Percentiles rank a stretch among this genome's conserved stretches.
These are phyloP conservation scores for Macrosteles quadrilineatus DNA, from an alignment of 1,140 invertebrate genomes.

Conservation along the genomic window DNA sequence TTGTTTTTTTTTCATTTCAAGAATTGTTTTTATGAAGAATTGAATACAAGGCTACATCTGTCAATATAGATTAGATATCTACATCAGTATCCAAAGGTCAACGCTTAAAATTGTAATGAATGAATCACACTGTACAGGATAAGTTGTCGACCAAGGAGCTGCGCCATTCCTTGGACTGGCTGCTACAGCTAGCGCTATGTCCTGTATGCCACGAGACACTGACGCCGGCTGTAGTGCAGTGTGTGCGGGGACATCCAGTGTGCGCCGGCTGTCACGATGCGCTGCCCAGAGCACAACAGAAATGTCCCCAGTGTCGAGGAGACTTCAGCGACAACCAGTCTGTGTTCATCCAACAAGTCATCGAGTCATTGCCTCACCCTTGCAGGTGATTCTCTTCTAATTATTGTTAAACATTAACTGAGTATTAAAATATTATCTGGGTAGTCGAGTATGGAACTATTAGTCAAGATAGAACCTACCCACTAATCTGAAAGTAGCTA, in stretches of 20 bases:
- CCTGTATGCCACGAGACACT: neutral
- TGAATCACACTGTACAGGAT: constrained; percentile 1
- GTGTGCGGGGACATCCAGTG: neutral
- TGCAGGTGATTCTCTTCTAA: neutral
- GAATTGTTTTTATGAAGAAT: no score
- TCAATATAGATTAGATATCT: no score
- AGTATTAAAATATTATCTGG: no score
- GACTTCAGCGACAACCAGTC: neutral
- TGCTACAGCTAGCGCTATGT: neutral
- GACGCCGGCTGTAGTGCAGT: neutral
- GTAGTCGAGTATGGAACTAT: no score
- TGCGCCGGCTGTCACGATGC: neutral
- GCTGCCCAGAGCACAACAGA: neutral
- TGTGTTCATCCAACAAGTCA: neutral
- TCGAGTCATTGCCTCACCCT: constrained; percentile 3
- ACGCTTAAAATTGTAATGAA: no score
- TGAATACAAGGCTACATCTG: no score
- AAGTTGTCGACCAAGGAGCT: neutral
- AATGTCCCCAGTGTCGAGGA: neutral
- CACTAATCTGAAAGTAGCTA: no score
- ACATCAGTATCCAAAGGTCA: no score
- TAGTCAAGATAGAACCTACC: no score
- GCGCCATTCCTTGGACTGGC: neutral
- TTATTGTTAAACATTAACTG: no score
- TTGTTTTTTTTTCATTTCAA: no score